Base-by-base conservation (phyloP, 2,797 vertebrate species). In the Etheostoma nigrum region DNA sequence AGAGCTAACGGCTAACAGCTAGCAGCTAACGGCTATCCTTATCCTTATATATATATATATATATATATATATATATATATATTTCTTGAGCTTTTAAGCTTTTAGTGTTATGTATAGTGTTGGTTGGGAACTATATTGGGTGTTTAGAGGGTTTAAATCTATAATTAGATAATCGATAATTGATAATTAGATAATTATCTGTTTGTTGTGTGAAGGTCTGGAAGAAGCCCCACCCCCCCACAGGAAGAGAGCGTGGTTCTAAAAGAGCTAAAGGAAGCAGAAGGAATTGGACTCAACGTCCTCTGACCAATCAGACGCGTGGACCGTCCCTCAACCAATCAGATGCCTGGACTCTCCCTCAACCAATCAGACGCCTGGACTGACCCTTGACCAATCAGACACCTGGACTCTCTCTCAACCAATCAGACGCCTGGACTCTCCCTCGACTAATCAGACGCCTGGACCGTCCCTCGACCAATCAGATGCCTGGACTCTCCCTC, bases 281-380 rank as follows among this genome's bases (percentile, higher is more conserved):
- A 75, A 66, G 86, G 51, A 47, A 74, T 61, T 0, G 90, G 91
- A 25, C 92, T 93, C 14, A 88, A 87, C 2, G 83, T 88, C 1
- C 90, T 93, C 64, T 92, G 86, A 94, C 59, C 81, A 79, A 68
- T 79, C 45, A 67, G 19, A 63, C 0, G 1, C 12, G 19, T 12
- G 27, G 33, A 42, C 55, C 44, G 18, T 58, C 18, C 19, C 13
- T 14, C 1, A 1, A 42, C 27, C 47, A 23, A 7, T 30, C 27
- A 55, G 5, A 42, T 0, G 11, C 14, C 30, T 30, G 40, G 3
- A 19, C 2, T 49, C 30, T 60, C 13, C 12, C 18, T 10, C 7
- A 1, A 30, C 51, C 67, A 54, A 33, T 70, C 54, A 25, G 36
- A 52, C 4, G 19, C 9, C 15, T 16, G 44, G 49, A 52, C n/a